phyloP scores from a whole-genome alignment of 2,888 invertebrate genomes.

The Epinotia bilunana region DNA sequence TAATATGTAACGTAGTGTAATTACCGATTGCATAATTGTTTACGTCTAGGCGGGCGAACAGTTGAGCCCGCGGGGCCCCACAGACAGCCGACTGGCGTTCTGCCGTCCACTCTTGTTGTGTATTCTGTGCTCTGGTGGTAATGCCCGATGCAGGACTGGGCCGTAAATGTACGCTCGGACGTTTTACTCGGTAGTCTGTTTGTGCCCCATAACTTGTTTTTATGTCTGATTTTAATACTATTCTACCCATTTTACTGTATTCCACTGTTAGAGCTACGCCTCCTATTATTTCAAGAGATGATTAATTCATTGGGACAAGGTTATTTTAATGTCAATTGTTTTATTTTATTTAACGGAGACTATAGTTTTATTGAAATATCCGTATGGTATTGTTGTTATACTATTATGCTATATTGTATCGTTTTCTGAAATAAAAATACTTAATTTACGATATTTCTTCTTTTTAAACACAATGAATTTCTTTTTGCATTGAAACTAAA shows the following conservation, averaged over 20 bases:
- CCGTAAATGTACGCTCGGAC: not conserved
- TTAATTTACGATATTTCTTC: slow-evolving; percentile 71
- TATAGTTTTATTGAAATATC: slow-evolving; percentile 60
- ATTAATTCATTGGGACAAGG: slow-evolving; percentile 58
- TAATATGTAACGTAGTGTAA: slow-evolving; percentile 37
- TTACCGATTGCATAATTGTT: slow-evolving; percentile 30
- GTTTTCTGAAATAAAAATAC: slow-evolving; percentile 83
- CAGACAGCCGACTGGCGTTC: slow-evolving; percentile 25
- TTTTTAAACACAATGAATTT: slow-evolving; percentile 30
- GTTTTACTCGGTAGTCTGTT: slow-evolving; percentile 17
- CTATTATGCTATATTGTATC: slow-evolving; percentile 82
- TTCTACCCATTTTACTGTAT: slow-evolving; percentile 29
- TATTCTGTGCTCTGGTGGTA: slow-evolving; percentile 4
- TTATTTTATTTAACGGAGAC: slow-evolving; percentile 63
- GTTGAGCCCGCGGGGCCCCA: not conserved
- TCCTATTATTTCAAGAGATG: slow-evolving; percentile 55
- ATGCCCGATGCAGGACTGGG: slow-evolving; percentile 3
- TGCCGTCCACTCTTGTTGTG: not conserved
- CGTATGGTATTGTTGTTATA: slow-evolving; percentile 79
- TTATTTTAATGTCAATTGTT: slow-evolving; percentile 56
- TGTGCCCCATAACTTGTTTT: slow-evolving; percentile 12
- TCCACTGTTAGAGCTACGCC: slow-evolving; percentile 42
- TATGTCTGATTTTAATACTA: slow-evolving; percentile 16
- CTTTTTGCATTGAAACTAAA: not conserved
- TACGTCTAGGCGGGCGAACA: not conserved